These are phyloP conservation scores for Alentia gelatinosa DNA, from an alignment of 2,888 invertebrate species.

Conservation along the genomic window DNA sequence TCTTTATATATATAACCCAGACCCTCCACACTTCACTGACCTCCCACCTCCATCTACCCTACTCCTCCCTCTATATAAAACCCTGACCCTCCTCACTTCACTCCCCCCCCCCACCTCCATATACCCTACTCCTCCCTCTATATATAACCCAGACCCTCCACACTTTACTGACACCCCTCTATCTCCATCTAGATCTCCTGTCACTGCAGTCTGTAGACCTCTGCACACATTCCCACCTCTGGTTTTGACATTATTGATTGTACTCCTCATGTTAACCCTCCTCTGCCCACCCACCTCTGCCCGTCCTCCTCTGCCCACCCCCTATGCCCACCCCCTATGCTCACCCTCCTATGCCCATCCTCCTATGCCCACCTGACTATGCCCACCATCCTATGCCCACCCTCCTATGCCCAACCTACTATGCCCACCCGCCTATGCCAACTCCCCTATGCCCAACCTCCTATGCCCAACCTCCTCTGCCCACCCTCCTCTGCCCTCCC, in stretches of 20 bases:
- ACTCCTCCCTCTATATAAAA: too few relatives aligned
- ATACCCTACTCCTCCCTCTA: neutral
- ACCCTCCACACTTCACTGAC: too few relatives aligned
- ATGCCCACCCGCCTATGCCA: neutral
- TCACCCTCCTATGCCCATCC: neutral
- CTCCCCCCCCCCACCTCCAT: neutral
- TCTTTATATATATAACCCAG: too few relatives aligned
- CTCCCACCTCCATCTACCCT: too few relatives aligned
- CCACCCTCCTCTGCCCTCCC: too few relatives aligned
- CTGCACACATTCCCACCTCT: too few relatives aligned
- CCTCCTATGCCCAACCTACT: neutral
- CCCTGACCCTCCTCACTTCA: neutral
- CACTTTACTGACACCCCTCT: neutral
- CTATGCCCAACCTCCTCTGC: neutral
- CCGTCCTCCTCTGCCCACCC: neutral
- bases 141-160: neutral
- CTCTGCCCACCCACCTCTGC: neutral
- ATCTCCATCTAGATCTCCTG: too few relatives aligned
- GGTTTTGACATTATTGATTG: conserved; percentile 21
- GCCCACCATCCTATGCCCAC: neutral
- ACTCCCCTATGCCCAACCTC: neutral
- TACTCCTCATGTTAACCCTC: neutral
- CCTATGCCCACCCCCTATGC: neutral
- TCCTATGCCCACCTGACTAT: neutral
- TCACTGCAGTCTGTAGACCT: too few relatives aligned